Percentiles rank a stretch among this genome's conserved stretches.
phyloP scores from a whole-genome alignment of 1,140 invertebrate species.

The Macrotrachela quadricornifera region DNA sequence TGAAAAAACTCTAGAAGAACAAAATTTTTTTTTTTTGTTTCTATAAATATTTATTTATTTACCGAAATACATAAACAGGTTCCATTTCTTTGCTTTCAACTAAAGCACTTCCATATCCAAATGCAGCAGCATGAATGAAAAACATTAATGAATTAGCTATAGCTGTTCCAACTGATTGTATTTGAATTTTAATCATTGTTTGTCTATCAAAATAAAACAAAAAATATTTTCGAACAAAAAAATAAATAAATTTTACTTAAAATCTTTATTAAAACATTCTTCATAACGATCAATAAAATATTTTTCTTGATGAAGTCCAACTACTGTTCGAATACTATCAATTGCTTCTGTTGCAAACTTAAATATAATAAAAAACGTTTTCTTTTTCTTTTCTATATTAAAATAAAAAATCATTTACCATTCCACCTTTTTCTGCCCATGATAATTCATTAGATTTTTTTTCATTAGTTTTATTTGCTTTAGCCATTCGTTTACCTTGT shows the following conservation, averaged over 20 bases:
- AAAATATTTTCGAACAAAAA: no score
- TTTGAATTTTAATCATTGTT: no score
- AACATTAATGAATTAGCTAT: background rate
- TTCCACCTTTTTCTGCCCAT: background rate
- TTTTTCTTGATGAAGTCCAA: no score
- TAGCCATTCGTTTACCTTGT: slow-evolving; percentile 44
- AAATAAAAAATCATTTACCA: background rate
- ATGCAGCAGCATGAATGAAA: background rate
- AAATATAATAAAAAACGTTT: background rate
- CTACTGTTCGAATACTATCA: no score
- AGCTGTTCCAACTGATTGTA: no score
- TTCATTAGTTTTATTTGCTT: slow-evolving; percentile 38
- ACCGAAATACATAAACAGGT: background rate
- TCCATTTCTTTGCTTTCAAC: background rate
- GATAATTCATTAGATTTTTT: slow-evolving; percentile 52
- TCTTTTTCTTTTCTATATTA: background rate
- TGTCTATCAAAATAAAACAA: no score
- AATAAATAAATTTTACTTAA: no score
- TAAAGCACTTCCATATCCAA: background rate
- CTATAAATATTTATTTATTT: no score
- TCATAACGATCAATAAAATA: no score
- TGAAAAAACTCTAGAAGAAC: slow-evolving; percentile 46
- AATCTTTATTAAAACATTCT: no score
- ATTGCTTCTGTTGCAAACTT: no score
- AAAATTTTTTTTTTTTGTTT: no score